Conservation (phyloP, 2,888 invertebrate species). For the Leptopilina drosophilae region DNA sequence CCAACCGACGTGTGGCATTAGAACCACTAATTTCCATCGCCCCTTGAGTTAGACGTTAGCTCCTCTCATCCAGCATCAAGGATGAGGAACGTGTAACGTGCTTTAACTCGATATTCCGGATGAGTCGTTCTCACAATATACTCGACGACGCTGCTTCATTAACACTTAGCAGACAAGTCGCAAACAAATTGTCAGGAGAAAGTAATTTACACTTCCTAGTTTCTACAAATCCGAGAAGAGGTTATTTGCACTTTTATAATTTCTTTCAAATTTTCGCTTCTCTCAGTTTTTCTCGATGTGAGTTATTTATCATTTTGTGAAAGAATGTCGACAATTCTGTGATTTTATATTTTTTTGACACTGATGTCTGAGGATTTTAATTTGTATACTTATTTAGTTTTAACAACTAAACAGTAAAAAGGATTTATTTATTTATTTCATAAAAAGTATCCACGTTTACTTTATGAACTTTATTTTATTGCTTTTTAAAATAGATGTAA, state of each 20-base stretch:
- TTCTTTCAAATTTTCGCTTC: not conserved
- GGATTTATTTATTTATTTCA: too few relatives aligned
- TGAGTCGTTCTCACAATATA: constrained; percentile 44
- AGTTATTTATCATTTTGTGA: too few relatives aligned
- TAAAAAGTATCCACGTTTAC: too few relatives aligned
- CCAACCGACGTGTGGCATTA: constrained; percentile 64
- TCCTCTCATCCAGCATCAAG: constrained; percentile 54
- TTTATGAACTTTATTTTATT: too few relatives aligned
- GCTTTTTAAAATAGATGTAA: too few relatives aligned
- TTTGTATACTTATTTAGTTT: too few relatives aligned
- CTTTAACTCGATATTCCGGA: constrained; percentile 42
- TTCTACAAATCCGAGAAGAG: constrained; percentile 19
- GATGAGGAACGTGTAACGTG: constrained; percentile 10
- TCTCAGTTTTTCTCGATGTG: not conserved
- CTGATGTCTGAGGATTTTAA: too few relatives aligned
- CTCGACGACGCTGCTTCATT: constrained; percentile 44
- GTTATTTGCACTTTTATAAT: constrained; percentile 10
- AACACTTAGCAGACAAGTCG: constrained; percentile 29
- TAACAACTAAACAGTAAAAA: too few relatives aligned
- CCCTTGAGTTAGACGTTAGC: constrained; percentile 74
- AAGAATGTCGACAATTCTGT: too few relatives aligned
- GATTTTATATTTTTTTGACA: too few relatives aligned
- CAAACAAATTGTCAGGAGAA: constrained; percentile 29
- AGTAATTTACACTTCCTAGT: constrained; percentile 35
- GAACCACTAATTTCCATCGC: constrained; percentile 73